A percentile compares a stretch with the other conserved stretches of the same genome.
phyloP scores from a whole-genome alignment of 2,888 invertebrate genomes.

The Rhodophaea formosa region DNA sequence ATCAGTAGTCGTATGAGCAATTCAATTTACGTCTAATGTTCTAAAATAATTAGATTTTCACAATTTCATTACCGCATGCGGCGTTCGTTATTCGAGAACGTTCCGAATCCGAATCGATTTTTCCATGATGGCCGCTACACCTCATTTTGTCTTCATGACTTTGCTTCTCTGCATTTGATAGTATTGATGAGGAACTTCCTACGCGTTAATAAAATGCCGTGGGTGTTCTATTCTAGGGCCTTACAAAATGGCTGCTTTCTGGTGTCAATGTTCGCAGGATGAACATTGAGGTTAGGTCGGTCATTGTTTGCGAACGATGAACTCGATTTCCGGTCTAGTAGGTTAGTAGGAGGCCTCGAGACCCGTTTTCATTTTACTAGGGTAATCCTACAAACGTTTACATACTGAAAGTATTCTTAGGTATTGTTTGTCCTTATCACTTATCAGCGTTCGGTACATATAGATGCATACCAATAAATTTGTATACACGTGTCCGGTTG shows the following conservation, averaged over 20 bases:
- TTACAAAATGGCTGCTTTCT: slow-evolving; percentile 4
- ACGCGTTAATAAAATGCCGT: background rate
- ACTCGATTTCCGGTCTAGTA: slow-evolving; percentile 1
- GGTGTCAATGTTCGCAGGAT: background rate
- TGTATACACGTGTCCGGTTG: background rate
- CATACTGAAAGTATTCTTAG: background rate
- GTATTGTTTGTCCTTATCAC: background rate
- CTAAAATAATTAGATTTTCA: background rate
- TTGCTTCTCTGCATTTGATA: background rate
- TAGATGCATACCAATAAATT: background rate
- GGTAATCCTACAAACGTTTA: too few species aligned
- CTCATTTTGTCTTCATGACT: slow-evolving; percentile 16
- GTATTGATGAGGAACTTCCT: background rate
- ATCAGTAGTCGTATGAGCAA: too few species aligned
- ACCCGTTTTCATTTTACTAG: too few species aligned
- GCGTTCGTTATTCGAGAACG: slow-evolving; percentile 46
- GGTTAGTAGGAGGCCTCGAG: background rate
- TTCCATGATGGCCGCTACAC: slow-evolving; percentile 47
- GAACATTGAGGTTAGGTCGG: slow-evolving; percentile 19
- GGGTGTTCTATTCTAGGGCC: background rate
- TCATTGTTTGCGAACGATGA: slow-evolving; percentile 18
- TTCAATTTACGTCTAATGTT: background rate
- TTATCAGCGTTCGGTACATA: background rate
- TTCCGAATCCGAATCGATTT: slow-evolving; percentile 64
- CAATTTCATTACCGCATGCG: slow-evolving; percentile 21